phyloP scores from a whole-genome alignment of 2,888 invertebrate genomes.

The Drosophila mercatorum region DNA sequence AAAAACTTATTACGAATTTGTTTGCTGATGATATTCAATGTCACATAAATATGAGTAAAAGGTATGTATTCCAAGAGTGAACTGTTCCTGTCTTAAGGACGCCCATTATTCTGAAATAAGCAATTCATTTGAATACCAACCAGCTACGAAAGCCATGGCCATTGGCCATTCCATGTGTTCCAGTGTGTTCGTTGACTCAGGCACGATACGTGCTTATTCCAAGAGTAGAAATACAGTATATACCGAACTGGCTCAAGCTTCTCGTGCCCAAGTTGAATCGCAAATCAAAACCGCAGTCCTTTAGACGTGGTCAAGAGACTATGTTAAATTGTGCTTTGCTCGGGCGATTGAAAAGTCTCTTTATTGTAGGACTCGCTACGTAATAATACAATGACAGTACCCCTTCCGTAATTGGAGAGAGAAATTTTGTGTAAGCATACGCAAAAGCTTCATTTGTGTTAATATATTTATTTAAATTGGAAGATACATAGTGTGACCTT shows the following conservation, averaged over 20 bases:
- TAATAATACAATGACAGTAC: conserved; percentile 19
- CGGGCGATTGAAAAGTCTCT: conserved; percentile 33
- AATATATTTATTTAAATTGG: neutral
- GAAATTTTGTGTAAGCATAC: neutral
- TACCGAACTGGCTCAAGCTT: conserved; percentile 47
- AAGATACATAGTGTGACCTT: too few relatives aligned
- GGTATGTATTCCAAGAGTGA: neutral
- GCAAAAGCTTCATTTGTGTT: conserved; percentile 4
- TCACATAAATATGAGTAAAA: neutral
- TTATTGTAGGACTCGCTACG: conserved; percentile 6
- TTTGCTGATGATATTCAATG: conserved; percentile 2
- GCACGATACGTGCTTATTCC: conserved; percentile 59
- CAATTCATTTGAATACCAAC: conserved; percentile 44
- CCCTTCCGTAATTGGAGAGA: conserved; percentile 1
- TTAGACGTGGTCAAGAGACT: conserved; percentile 83
- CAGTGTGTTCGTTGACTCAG: conserved; percentile 48
- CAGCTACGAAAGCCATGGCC: conserved; percentile 40
- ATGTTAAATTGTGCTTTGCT: conserved; percentile 67
- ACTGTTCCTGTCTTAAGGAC: neutral
- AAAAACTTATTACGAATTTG: conserved; percentile 5
- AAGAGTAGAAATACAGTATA: conserved; percentile 70
- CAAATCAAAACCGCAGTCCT: conserved; percentile 73
- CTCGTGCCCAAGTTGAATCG: conserved; percentile 57
- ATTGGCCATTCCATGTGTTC: conserved; percentile 59
- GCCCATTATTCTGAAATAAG: conserved; percentile 18